Evolutionary conservation across 2,797 vertebrate species (phyloP).

Genomic region (Chrysocyon brachyurus): DNA sequence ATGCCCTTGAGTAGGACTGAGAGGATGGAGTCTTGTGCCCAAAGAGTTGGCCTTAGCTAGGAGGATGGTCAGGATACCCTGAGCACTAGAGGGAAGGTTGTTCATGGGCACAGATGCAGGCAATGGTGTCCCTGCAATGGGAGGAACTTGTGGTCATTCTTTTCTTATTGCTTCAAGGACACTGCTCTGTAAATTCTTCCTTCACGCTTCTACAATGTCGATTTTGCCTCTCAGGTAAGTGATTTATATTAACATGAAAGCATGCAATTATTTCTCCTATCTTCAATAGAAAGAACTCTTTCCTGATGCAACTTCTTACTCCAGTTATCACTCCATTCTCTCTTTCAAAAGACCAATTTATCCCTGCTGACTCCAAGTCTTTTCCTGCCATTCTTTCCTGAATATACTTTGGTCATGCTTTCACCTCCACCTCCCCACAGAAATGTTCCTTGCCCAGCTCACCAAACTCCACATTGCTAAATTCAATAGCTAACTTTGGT

Average conservation of each 20-base stretch:
- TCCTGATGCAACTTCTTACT: not conserved
- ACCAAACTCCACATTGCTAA: not conserved
- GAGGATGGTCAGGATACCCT: not conserved
- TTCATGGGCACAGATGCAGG: not conserved
- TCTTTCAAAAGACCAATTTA: not conserved
- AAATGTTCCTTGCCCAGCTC: not conserved
- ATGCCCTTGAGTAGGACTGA: not conserved
- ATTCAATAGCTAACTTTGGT: not conserved
- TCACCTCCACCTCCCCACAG: not conserved
- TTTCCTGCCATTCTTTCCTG: not conserved
- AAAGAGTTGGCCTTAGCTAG: not conserved
- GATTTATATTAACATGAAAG: not conserved
- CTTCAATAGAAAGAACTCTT: conserved; percentile 1
- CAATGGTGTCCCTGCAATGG: not conserved
- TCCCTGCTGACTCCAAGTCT: not conserved
- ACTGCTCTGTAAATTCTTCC: not conserved
- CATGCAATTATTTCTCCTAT: not conserved
- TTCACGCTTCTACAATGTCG: not conserved
- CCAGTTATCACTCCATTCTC: not conserved
- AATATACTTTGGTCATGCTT: not conserved
- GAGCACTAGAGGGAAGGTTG: not conserved
- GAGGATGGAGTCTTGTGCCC: not conserved
- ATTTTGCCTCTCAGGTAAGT: not conserved
- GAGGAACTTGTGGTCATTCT: not conserved
- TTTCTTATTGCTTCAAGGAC: not conserved